These are phyloP conservation scores for Penelope pileata DNA, from an alignment of 2,113 vertebrate genomes.

Conservation along the genomic window DNA sequence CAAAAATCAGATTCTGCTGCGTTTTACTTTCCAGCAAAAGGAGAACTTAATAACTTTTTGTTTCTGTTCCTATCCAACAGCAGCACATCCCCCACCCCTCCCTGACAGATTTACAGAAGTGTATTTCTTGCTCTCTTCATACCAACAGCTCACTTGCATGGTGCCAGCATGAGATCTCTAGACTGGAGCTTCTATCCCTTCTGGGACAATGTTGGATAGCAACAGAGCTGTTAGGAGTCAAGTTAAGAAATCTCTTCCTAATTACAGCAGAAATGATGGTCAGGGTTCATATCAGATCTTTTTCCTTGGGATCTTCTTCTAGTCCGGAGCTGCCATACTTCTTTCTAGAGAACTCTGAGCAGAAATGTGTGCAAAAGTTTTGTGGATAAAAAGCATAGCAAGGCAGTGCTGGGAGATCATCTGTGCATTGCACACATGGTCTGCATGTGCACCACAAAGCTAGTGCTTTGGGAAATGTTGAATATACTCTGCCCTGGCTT, in stretches of 20 bases:
- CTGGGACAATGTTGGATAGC: not conserved
- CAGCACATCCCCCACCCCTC: not conserved
- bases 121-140: not conserved
- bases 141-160: not conserved
- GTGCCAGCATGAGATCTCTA: not conserved
- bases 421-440: not conserved
- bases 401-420: not conserved
- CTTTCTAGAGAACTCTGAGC: not conserved
- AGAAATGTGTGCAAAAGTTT: not conserved
- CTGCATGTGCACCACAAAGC: not conserved
- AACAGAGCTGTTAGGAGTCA: not conserved
- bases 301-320: not conserved
- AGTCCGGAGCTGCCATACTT: not conserved
- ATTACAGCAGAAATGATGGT: not conserved
- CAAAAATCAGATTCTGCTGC: not conserved
- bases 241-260: not conserved
- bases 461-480: not conserved
- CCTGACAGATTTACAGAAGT: not conserved
- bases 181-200: not conserved
- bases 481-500: not conserved
- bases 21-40: conserved; percentile 13
- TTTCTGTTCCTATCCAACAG: not conserved
- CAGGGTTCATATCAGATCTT: not conserved
- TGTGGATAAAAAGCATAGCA: not conserved
- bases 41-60: not conserved